A percentile compares a stretch with the other conserved stretches of the same genome.
Conservation (phyloP, 2,113 vertebrate species). For the Pelecanus crispus region DNA sequence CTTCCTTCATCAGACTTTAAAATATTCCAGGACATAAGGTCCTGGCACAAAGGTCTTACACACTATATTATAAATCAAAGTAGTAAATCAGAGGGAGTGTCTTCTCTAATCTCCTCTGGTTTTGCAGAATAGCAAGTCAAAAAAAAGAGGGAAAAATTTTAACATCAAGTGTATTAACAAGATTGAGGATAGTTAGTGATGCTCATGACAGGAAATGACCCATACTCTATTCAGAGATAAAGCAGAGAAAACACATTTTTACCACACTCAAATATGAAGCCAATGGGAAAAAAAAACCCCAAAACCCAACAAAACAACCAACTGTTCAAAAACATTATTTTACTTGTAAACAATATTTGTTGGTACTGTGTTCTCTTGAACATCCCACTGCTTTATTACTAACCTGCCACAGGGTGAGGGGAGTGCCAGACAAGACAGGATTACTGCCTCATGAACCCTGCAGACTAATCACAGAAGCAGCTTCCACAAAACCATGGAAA, state of each 20-base stretch:
- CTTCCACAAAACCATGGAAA: background rate
- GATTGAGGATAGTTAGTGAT: background rate
- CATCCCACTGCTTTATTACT: background rate
- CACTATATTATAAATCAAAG: background rate
- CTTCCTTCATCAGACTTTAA: background rate
- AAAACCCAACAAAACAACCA: background rate
- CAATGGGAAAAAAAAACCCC: background rate
- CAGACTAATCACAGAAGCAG: background rate
- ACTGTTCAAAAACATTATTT: background rate
- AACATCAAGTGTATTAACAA: background rate
- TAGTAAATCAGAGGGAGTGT: background rate
- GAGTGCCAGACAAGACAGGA: background rate
- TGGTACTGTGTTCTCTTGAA: background rate
- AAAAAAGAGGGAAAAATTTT: background rate
- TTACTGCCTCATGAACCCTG: background rate
- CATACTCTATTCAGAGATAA: background rate
- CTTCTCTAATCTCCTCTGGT: background rate
- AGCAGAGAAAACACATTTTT: background rate
- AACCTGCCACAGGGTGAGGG: background rate
- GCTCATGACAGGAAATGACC: background rate
- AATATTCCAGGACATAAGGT: background rate
- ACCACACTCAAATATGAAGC: background rate
- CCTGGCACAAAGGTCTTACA: background rate
- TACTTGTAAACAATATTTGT: background rate
- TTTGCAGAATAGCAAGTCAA: background rate